Evolutionary conservation across 2,797 vertebrate genomes (phyloP).

Genomic region (Pangasius djambal): DNA sequence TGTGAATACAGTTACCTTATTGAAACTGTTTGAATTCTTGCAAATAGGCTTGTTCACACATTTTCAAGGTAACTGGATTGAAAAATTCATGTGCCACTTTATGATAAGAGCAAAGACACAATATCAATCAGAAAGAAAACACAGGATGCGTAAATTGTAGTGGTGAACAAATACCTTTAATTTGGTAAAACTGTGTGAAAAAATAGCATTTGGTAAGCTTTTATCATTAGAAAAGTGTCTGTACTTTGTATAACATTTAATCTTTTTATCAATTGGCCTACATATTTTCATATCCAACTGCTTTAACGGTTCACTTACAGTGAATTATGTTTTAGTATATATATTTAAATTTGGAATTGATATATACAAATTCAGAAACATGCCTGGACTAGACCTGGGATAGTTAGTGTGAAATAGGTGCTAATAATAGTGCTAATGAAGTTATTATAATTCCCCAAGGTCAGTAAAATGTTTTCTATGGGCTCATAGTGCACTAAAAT

Average conservation of each 20-base stretch:
- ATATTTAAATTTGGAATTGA: not conserved
- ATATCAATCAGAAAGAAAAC: not conserved
- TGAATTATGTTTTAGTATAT: not conserved
- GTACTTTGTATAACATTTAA: slow-evolving; percentile 20
- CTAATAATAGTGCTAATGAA: not conserved
- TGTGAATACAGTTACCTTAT: not conserved
- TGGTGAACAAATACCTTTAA: slow-evolving; percentile 41
- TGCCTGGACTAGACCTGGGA: not conserved
- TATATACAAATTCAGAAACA: slow-evolving; percentile 1
- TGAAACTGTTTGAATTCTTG: not conserved
- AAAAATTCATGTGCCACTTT: not conserved
- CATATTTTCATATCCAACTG: not conserved
- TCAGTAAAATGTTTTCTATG: not conserved
- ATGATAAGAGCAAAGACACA: not conserved
- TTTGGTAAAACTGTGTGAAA: slow-evolving; percentile 42
- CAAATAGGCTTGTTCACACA: not conserved
- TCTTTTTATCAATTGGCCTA: not conserved
- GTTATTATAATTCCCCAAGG: not conserved
- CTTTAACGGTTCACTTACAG: not conserved
- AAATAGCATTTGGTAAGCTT: slow-evolving; percentile 40
- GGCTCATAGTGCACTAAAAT: not conserved
- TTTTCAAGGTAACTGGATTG: not conserved
- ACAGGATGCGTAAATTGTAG: not conserved
- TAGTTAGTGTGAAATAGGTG: not conserved
- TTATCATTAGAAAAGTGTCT: slow-evolving; percentile 27